Evolutionary conservation across 1,140 invertebrate genomes (phyloP).

Genomic region (Anthonomus grandis): DNA sequence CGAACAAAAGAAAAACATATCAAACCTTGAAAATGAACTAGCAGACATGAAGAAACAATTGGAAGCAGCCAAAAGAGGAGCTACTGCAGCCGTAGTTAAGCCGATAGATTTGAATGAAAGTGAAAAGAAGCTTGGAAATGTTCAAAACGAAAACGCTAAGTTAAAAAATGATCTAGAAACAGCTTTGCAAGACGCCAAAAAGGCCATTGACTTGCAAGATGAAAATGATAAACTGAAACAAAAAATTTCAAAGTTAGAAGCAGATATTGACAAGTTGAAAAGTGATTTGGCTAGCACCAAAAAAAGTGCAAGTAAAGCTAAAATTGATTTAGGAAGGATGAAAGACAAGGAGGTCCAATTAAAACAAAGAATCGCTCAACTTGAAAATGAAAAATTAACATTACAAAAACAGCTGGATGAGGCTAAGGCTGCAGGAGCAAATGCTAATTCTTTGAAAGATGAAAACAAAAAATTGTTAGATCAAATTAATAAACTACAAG

Average conservation of each 20-base stretch:
- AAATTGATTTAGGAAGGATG: background rate
- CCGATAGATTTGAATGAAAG: background rate
- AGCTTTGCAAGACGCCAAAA: conserved; percentile 15
- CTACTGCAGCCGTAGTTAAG: background rate
- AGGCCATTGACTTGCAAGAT: background rate
- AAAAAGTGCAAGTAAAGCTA: background rate
- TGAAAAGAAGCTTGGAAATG: conserved; percentile 12
- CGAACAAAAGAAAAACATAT: conserved; percentile 23
- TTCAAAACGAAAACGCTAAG: conserved; percentile 20
- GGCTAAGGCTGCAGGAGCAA: background rate
- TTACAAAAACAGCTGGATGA: conserved; percentile 22
- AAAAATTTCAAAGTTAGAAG: conserved; percentile 3
- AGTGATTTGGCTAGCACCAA: conserved; percentile 11
- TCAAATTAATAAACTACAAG: conserved; percentile 16
- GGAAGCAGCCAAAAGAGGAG: conserved; percentile 8
- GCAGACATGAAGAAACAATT: conserved; percentile 20
- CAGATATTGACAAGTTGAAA: conserved; percentile 13
- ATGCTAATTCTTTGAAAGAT: background rate
- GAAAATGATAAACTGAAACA: conserved; percentile 15
- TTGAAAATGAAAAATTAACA: conserved; percentile 22
- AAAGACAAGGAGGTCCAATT: conserved; percentile 19
- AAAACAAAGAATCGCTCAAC: conserved; percentile 23
- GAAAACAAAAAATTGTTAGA: conserved; percentile 22
- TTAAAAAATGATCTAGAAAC: conserved; percentile 26
- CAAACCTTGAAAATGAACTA: conserved; percentile 20